Conservation (phyloP, 2,888 invertebrate genomes). For the Cecidostiba fungosa region DNA sequence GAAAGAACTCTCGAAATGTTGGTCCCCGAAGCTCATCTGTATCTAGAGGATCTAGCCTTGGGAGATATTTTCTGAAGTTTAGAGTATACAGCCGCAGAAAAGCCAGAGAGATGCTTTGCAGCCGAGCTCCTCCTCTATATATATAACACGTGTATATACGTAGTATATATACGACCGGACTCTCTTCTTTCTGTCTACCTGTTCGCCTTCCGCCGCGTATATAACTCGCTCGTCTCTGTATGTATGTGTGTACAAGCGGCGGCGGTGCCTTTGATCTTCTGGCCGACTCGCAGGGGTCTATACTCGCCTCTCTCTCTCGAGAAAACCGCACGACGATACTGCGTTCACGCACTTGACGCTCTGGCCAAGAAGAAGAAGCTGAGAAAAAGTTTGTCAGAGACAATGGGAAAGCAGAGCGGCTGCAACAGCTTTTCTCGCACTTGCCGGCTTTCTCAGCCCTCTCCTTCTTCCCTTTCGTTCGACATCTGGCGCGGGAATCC, state of each 20-base stretch:
- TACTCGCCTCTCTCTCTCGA: background rate
- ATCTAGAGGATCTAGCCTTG: constrained; percentile 58
- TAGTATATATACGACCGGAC: background rate
- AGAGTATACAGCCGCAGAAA: constrained; percentile 49
- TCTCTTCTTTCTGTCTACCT: constrained; percentile 34
- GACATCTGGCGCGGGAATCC: constrained; percentile 44
- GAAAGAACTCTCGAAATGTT: constrained; percentile 35
- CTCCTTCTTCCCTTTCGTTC: constrained; percentile 34
- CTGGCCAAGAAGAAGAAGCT: background rate
- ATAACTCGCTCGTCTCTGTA: constrained; percentile 21
- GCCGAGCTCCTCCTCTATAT: background rate
- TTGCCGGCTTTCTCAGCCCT: constrained; percentile 1
- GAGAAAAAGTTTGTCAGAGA: background rate
- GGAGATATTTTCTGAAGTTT: constrained; percentile 58
- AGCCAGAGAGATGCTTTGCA: constrained; percentile 2
- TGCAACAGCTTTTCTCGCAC: constrained; percentile 7
- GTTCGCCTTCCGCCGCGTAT: constrained; percentile 23
- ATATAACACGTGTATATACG: background rate
- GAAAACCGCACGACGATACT: constrained; percentile 40
- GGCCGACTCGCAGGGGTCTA: constrained; percentile 57
- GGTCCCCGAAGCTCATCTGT: background rate
- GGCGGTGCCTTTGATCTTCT: constrained; percentile 16
- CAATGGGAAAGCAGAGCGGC: constrained; percentile 1
- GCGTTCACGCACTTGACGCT: background rate
- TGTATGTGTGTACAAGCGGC: constrained; percentile 9